Conservation (phyloP, 2,888 invertebrate species). For the Tineola bisselliella region DNA sequence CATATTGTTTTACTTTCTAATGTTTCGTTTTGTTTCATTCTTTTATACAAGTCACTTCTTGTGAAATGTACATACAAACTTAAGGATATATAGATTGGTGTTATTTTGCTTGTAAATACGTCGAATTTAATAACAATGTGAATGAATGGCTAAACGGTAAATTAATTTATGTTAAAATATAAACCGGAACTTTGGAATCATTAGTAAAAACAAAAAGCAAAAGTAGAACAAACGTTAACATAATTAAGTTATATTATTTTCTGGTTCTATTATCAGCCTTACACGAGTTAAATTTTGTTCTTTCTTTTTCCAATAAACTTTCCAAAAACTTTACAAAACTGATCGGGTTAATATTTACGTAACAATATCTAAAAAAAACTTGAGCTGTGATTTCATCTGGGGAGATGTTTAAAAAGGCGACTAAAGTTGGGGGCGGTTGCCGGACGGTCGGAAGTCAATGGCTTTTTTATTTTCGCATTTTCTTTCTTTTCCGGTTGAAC, state of each 20-base stretch:
- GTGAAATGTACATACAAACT: not conserved
- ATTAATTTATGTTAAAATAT: too few species aligned
- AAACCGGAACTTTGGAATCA: too few species aligned
- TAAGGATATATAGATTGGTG: too few species aligned
- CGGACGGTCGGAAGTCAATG: slow-evolving; percentile 58
- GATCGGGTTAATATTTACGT: slow-evolving; percentile 9
- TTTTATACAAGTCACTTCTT: not conserved
- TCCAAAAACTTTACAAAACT: not conserved
- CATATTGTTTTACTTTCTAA: slow-evolving; percentile 39
- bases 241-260: not conserved
- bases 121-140: too few species aligned
- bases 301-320: not conserved
- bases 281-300: not conserved
- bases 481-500: slow-evolving; percentile 61
- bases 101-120: too few species aligned
- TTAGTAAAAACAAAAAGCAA: too few species aligned
- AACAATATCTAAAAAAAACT: slow-evolving; percentile 32
- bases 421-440: slow-evolving; percentile 39
- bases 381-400: slow-evolving; percentile 42
- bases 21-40: not conserved
- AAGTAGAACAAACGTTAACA: too few species aligned
- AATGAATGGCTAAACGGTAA: too few species aligned
- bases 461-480: slow-evolving; percentile 63
- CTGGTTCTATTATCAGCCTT: not conserved
- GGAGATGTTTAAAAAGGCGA: slow-evolving; percentile 54